Evolutionary conservation across 2,113 vertebrate species (phyloP), one percentile per base, ranked within the genome.

Genomic region (Triplophysa tibetana): DNA sequence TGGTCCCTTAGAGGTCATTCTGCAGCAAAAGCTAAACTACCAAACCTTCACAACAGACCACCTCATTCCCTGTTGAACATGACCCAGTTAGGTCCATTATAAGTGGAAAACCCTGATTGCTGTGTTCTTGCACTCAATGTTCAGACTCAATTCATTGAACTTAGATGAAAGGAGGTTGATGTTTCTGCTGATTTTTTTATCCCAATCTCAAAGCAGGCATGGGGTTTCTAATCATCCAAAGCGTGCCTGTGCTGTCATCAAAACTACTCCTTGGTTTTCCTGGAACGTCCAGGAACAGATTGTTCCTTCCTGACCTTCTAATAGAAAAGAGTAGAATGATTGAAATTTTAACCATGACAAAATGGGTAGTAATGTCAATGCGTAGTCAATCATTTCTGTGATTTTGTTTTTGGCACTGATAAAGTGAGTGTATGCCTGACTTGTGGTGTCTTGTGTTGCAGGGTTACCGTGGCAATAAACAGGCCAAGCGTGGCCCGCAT

Each of bases 401-500:
- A 23, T 56, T 24, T 50, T 5, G 45, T 50, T 16, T 52, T 33
- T 66, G 78, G 26, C 43, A 1, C n/a, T 33, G 70, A 75, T 69
- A 13, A 38, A 70, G 38, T 21, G 13, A 13, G 50, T 17, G 38
- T 66, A 62, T 43, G 19, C 21, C 63, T 48, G 33, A 87, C 78
- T 82, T 81, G 87, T 81, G 14, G 24, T 23, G 38, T 33, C 8
- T 68, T 88, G 86, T 88, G 81, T 83, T 85, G 82, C 89, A 85
- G 86, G 85, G 89, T 87, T 81, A 81, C 78, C 85, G 19, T 74
- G 83, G 89, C 80, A 86, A 91, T 88, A 80, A 23, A 33, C 64
- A 58, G n/a, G 62, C 65, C 84, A 75, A 74, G 87, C 82, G 26
- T 82, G 84, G 84, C 84, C 75, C 67, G 65, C 1, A 13, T 21